phyloP scores from a whole-genome alignment of 2,888 invertebrate genomes.

The Vesta saturnalis region DNA sequence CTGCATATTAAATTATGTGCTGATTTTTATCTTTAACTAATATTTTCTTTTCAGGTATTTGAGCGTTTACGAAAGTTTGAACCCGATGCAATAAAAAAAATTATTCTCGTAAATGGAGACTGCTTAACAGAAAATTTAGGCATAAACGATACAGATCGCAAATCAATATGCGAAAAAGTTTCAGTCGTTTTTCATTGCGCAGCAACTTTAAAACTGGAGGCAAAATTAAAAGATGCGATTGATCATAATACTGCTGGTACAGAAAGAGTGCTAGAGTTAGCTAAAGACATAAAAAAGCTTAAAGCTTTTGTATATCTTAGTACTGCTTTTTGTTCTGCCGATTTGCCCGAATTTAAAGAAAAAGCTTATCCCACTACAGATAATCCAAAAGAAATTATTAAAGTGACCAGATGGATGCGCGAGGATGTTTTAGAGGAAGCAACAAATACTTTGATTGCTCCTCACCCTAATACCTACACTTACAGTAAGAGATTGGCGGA shows the following conservation, averaged over 20 bases:
- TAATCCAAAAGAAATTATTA: conserved; percentile 78
- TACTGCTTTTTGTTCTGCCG: conserved; percentile 96
- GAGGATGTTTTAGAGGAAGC: conserved; percentile 72
- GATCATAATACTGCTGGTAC: conserved; percentile 93
- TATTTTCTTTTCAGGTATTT: conserved; percentile 72
- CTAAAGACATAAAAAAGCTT: conserved; percentile 80
- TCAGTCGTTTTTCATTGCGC: conserved; percentile 92
- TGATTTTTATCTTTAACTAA: no score
- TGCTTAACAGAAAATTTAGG: conserved; percentile 74
- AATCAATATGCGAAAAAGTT: conserved; percentile 73
- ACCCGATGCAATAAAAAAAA: conserved; percentile 77
- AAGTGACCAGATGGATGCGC: conserved; percentile 76
- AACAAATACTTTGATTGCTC: conserved; percentile 73
- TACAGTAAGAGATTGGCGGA: conserved; percentile 95
- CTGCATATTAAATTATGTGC: no score
- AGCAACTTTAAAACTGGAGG: conserved; percentile 90
- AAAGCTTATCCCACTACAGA: conserved; percentile 78
- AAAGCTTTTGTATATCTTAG: conserved; percentile 89
- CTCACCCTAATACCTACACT: conserved; percentile 95
- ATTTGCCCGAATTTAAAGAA: conserved; percentile 86
- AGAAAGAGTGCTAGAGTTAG: conserved; percentile 78
- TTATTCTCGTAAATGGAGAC: conserved; percentile 80
- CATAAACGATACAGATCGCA: conserved; percentile 68
- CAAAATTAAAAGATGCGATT: conserved; percentile 86
- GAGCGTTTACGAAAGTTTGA: conserved; percentile 74